A percentile compares a stretch with the other conserved stretches of the same genome.
These are phyloP conservation scores for Latheticus oryzae DNA, from an alignment of 2,888 invertebrate genomes.

Conservation along the genomic window DNA sequence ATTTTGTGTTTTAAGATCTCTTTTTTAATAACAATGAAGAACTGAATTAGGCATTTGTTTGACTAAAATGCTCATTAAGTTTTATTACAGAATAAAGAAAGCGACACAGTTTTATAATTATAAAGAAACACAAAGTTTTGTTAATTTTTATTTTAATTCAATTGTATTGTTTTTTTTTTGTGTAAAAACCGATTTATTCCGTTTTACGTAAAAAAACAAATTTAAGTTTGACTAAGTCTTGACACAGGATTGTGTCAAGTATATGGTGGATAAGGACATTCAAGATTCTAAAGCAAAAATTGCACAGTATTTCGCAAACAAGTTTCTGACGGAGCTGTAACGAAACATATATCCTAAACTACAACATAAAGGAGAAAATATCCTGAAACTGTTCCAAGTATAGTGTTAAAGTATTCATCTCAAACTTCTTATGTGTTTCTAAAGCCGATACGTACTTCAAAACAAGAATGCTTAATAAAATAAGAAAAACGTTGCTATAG, in stretches of 20 bases:
- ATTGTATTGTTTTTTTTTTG: not conserved
- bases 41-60: too few relatives aligned
- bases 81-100: slow-evolving; percentile 27
- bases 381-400: slow-evolving; percentile 10
- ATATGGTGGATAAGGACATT: too few relatives aligned
- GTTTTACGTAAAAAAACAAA: slow-evolving; percentile 21
- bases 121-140: slow-evolving; percentile 26
- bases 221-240: slow-evolving; percentile 10
- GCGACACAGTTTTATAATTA: slow-evolving; percentile 25
- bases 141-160: slow-evolving; percentile 27
- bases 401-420: slow-evolving; percentile 19
- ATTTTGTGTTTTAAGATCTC: too few relatives aligned
- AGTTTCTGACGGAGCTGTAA: too few relatives aligned
- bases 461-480: slow-evolving; percentile 17
- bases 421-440: slow-evolving; percentile 14
- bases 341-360: slow-evolving; percentile 4
- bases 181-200: too few relatives aligned
- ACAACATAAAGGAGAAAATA: slow-evolving; percentile 8
- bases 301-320: too few relatives aligned
- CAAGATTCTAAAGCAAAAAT: too few relatives aligned
- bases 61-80: too few relatives aligned
- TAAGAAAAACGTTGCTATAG: too few relatives aligned
- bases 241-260: slow-evolving; percentile 2
- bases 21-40: too few relatives aligned
- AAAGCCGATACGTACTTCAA: slow-evolving; percentile 5